Base-by-base conservation (phyloP, 2,113 vertebrate species). In the Centropristis striata region DNA sequence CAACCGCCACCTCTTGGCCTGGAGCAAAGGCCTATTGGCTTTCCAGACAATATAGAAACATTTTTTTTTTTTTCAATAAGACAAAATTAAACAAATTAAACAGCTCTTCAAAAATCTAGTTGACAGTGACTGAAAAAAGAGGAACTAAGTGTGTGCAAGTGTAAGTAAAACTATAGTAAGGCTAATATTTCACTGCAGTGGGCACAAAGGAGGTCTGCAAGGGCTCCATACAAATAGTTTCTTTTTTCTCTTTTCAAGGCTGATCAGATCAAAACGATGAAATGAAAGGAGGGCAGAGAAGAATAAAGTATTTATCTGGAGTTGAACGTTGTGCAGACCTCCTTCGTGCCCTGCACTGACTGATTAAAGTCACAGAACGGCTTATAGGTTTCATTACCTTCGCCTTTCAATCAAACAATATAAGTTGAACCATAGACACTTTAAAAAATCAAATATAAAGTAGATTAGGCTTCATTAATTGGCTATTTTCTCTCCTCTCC, bases 1-100 rank as follows among this genome's bases (percentile, higher is more conserved):
- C 2, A 44, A 69, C 21, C 27, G 74, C 90, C 81, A 4, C 67
- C 86, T 65, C 0, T n/a, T 58, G 90, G 71, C 15, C 53, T n/a
- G 80, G 13, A 47, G 50, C 13, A 5, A 8, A 1, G 8, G 1
- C 37, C 13, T 1, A 3, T 8, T 25, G 13, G 12, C 3, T 54
- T 42, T 7, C 10, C 13, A 9, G 1, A 57, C 3, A 21, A 70
- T 28, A 42, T 3, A 2, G n/a, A n/a, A 42, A 51, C 23, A 6
- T 32, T 32, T 32, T 3, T 32, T 32, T 32, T 8, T 10, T 49
- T 49, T 3, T n/a, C 8, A 21, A 57, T 57, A 11, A 57, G 16
- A 12, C 15, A 32, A 18, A 28, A 28, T 18, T 8, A 14, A 32
- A 32, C 32, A n/a, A n/a, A n/a, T 8, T 4, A 14, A 41, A 15